Base-by-base conservation (phyloP, 2,888 invertebrate genomes). In the Drosophila mayaguana region DNA sequence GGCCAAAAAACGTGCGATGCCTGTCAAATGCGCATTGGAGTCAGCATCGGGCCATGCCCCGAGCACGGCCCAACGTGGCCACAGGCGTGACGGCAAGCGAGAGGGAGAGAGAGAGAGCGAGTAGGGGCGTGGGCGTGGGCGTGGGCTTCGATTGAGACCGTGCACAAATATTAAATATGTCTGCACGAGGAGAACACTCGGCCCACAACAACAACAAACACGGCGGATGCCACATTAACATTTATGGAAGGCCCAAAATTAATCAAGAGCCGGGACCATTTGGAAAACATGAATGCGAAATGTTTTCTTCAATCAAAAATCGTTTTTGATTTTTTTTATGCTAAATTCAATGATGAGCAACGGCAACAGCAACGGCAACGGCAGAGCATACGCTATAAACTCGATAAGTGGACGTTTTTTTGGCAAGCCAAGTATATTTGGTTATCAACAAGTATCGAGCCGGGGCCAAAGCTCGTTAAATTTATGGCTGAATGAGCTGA, bases 111-210 rank as follows among this genome's bases (percentile, higher is more conserved):
- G 6, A 16, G 36, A 36, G 18, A 1, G n/a, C 0, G 28, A 2
- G 43, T n/a, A n/a, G n/a, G n/a, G n/a, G 16, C 25, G 46, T 28
- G 28, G 8, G 45, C 16, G 25, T 38, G n/a, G 4, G 42, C 9
- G 36, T 20, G 32, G 48, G 46, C 36, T 63, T 60, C 57, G 69
- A 59, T 62, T 57, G 59, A 63, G 70, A 68, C 65, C 81, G 65
- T 69, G 57, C 36, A 67, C 66, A 82, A 80, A 82, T 83, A 85
- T 81, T 79, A 79, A 75, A 71, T 75, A 83, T 62, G 56, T 55
- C 61, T 64, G 67, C 56, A 48, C 59, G 54, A 67, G 63, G 63
- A 59, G 46, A 48, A 57, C 71, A 72, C 40, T 63, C 46, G 25
- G 38, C 46, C 45, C 6, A 28, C 7, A 28, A 28, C 28, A 32